Conservation (phyloP, 2,888 invertebrate species). For the Leptopterna dolabrata region DNA sequence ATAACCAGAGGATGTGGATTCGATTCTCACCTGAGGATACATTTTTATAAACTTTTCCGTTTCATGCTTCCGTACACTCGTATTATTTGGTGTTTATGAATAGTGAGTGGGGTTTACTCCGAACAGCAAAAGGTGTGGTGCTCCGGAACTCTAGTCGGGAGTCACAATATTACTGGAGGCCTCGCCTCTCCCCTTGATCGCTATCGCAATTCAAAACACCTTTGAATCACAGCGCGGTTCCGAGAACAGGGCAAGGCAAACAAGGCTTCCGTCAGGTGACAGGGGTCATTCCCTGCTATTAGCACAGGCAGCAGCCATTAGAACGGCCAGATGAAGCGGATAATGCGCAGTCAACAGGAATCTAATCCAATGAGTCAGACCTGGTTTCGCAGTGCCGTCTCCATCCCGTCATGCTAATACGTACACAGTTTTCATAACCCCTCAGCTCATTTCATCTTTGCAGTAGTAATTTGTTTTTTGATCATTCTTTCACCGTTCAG, state of each 20-base stretch:
- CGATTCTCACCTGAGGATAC: too few species aligned
- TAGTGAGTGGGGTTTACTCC: too few species aligned
- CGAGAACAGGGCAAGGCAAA: background rate
- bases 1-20: too few species aligned
- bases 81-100: too few species aligned
- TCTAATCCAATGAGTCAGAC: background rate
- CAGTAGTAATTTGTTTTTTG: too few species aligned
- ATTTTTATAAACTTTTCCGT: too few species aligned
- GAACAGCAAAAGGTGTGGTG: too few species aligned
- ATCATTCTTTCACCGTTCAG: too few species aligned
- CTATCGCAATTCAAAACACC: background rate
- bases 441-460: background rate
- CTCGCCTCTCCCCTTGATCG: background rate
- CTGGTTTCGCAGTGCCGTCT: background rate
- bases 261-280: background rate
- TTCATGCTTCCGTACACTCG: too few species aligned
- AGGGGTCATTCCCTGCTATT: background rate
- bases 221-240: background rate
- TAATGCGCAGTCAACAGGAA: slow-evolving; percentile 13
- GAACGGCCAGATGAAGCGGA: background rate
- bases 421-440: background rate
- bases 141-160: background rate
- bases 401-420: background rate
- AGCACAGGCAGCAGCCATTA: background rate
- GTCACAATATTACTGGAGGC: background rate